Conservation (phyloP, 64 coral and sea anemone species). For the Platygyra sinensis region DNA sequence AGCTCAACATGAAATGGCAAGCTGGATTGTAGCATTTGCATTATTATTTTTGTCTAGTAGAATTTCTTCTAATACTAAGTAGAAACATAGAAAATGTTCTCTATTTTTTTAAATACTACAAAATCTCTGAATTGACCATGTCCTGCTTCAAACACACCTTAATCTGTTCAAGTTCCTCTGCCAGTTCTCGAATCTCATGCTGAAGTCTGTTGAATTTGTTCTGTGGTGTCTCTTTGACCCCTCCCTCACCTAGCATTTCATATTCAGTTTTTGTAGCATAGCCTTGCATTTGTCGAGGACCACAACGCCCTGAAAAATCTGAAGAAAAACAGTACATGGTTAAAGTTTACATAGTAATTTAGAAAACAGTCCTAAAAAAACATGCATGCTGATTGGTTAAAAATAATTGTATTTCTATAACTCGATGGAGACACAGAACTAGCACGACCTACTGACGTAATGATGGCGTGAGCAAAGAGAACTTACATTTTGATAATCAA, state of each 20-base stretch:
- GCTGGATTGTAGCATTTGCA: no score
- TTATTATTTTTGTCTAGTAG: no score
- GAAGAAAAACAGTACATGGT: neutral
- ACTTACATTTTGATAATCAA: no score
- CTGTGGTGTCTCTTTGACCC: conserved; percentile 88
- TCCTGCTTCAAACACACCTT: conserved; percentile 59
- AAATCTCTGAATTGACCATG: neutral
- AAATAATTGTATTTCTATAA: no score
- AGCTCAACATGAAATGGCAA: no score
- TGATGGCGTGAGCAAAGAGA: no score
- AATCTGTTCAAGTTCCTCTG: conserved; percentile 98
- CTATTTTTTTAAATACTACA: neutral
- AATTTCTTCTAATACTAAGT: no score
- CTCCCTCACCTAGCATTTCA: conserved; percentile 93
- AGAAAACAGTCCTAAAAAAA: no score
- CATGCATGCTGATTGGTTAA: no score
- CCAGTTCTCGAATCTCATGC: conserved; percentile 92
- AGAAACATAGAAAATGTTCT: neutral
- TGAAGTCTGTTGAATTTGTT: conserved; percentile 92
- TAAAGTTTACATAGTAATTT: neutral
- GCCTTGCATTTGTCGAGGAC: conserved; percentile 68
- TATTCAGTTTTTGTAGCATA: conserved; percentile 91
- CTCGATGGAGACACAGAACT: no score
- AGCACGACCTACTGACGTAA: no score
- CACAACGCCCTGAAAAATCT: conserved; percentile 98